Conservation (phyloP, 2,113 vertebrate species). For the Rhodinocichla rosea region DNA sequence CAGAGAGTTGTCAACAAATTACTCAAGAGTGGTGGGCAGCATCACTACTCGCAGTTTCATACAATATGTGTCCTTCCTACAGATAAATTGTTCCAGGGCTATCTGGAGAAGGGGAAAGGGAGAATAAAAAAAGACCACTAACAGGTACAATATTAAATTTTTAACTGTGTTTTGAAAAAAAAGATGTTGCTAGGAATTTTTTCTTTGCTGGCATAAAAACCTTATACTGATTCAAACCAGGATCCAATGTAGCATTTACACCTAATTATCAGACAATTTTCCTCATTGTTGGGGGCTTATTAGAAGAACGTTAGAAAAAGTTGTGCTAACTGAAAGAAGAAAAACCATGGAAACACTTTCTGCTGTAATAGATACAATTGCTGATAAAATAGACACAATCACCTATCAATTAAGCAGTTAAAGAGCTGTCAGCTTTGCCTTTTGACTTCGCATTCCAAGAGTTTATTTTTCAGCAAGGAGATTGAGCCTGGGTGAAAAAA, state of each 20-base stretch:
- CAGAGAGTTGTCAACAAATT: slow-evolving; percentile 45
- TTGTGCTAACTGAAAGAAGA: not conserved
- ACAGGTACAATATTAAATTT: not conserved
- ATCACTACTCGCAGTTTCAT: not conserved
- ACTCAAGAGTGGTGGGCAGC: slow-evolving; percentile 37
- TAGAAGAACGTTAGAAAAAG: not conserved
- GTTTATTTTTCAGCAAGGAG: not conserved
- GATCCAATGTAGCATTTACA: not conserved
- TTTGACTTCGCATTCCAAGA: not conserved
- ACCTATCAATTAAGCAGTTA: not conserved
- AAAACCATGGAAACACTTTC: not conserved
- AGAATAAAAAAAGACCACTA: not conserved
- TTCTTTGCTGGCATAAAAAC: not conserved
- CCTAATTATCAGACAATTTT: not conserved
- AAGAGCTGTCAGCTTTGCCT: not conserved
- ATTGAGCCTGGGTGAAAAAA: not conserved
- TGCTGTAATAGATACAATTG: not conserved
- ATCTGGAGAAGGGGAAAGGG: rapidly evolving
- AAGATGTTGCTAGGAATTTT: not conserved
- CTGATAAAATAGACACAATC: not conserved
- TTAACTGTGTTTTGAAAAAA: not conserved
- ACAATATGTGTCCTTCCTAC: not conserved
- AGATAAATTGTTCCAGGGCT: not conserved
- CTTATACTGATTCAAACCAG: not conserved
- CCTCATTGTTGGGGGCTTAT: not conserved